These are phyloP conservation scores for Syngnathus rostellatus DNA, from an alignment of 2,797 vertebrate species.

Conservation along the genomic window DNA sequence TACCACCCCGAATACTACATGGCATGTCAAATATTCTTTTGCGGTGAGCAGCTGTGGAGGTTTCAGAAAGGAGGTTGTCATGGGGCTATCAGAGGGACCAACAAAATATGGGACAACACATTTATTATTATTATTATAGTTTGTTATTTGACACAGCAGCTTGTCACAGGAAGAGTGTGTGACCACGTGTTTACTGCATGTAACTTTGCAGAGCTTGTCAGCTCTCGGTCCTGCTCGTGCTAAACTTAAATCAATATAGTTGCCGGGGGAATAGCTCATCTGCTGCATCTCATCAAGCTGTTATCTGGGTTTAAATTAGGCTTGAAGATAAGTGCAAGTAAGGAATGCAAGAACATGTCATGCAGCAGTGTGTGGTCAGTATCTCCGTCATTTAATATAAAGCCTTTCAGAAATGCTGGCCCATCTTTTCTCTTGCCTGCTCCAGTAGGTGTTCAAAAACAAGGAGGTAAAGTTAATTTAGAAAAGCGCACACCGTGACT, in stretches of 20 bases:
- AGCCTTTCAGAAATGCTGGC: not conserved
- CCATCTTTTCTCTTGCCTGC: not conserved
- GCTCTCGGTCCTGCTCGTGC: constrained; percentile 20
- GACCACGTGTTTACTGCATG: not conserved
- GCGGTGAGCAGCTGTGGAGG: constrained; percentile 15
- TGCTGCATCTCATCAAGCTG: constrained; percentile 51
- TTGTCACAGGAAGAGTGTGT: constrained; percentile 15
- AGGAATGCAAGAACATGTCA: constrained; percentile 14
- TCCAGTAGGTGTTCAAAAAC: not conserved
- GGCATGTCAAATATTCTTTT: constrained; percentile 4
- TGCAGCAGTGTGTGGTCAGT: constrained; percentile 14
- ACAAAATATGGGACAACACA: constrained; percentile 8
- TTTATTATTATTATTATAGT: constrained; percentile 10
- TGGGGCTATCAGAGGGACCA: constrained; percentile 1
- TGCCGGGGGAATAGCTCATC: constrained; percentile 46
- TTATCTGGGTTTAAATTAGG: constrained; percentile 53
- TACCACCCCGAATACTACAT: not conserved
- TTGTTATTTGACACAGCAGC: constrained; percentile 35
- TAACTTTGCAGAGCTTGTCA: constrained; percentile 12
- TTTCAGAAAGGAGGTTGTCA: not conserved
- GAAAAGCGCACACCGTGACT: constrained; percentile 9
- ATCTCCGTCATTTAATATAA: not conserved
- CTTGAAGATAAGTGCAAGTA: constrained; percentile 16
- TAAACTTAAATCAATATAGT: constrained; percentile 53
- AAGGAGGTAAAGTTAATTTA: constrained; percentile 6